Percentiles rank a stretch among this genome's conserved stretches.
These are phyloP conservation scores for Chiloscyllium plagiosum DNA, from an alignment of 2,113 vertebrate species.

Conservation along the genomic window DNA sequence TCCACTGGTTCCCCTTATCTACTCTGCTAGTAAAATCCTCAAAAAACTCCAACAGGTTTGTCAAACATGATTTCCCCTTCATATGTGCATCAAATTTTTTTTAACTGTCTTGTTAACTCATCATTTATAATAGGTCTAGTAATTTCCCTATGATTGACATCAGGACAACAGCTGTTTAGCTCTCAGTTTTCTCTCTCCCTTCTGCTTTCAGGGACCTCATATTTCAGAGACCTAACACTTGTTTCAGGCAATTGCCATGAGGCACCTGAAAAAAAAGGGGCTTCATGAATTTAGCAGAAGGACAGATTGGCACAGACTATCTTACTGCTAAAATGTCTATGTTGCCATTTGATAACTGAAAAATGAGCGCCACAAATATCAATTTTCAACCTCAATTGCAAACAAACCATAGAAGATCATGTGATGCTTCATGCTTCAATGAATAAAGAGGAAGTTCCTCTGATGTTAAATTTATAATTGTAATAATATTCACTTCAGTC, in stretches of 20 bases:
- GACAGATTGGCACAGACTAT: neutral
- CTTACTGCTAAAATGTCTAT: neutral
- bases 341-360: neutral
- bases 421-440: neutral
- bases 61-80: no score
- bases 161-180: no score
- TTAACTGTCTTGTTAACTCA: no score
- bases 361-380: neutral
- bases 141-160: no score
- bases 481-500: neutral
- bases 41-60: no score
- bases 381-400: neutral
- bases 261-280: neutral
- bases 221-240: neutral
- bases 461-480: neutral
- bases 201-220: neutral
- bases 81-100: no score
- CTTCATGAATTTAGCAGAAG: neutral
- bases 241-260: neutral
- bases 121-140: no score
- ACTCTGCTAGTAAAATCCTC: no score
- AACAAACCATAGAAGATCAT: neutral
- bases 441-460: neutral
- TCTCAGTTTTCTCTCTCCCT: no score
- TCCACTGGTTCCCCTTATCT: no score